These are phyloP conservation scores for Riparia riparia DNA, from an alignment of 2,113 vertebrate species.

Conservation along the genomic window DNA sequence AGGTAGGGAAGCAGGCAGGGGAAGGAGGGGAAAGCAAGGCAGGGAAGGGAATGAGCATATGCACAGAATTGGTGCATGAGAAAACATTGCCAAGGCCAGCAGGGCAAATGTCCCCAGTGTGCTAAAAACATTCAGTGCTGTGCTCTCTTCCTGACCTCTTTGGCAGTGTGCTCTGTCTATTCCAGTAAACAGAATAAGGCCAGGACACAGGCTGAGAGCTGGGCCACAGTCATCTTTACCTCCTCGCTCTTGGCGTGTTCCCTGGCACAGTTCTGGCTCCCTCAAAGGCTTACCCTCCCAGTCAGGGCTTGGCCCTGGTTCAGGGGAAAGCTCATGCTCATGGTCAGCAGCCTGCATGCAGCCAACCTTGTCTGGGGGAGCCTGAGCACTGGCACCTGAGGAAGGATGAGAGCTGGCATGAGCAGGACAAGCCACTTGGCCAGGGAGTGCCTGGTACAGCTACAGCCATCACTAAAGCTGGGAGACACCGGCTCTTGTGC, in stretches of 20 bases:
- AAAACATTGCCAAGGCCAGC: conserved; percentile 30
- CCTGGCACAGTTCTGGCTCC: not conserved
- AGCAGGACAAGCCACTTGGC: not conserved
- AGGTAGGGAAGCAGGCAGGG: not conserved
- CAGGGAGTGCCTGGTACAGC: accelerated
- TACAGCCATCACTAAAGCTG: too few species aligned
- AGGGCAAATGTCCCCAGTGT: conserved; percentile 2
- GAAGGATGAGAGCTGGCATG: not conserved
- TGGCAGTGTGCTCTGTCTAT: not conserved
- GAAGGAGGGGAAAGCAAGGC: not conserved
- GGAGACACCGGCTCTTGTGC: not conserved
- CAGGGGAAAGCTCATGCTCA: not conserved
- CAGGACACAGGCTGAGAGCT: not conserved
- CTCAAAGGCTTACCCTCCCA: not conserved
- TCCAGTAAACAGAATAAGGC: not conserved
- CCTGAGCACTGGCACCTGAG: accelerated
- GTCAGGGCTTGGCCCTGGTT: not conserved
- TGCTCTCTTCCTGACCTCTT: conserved; percentile 15
- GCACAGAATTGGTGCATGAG: not conserved
- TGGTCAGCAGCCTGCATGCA: not conserved
- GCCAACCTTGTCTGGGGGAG: not conserved
- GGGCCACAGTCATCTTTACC: not conserved
- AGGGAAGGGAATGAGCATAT: not conserved
- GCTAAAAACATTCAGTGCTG: not conserved
- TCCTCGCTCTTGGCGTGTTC: not conserved